Conservation (phyloP, 2,113 vertebrate species). For the Taurulus bubalis region DNA sequence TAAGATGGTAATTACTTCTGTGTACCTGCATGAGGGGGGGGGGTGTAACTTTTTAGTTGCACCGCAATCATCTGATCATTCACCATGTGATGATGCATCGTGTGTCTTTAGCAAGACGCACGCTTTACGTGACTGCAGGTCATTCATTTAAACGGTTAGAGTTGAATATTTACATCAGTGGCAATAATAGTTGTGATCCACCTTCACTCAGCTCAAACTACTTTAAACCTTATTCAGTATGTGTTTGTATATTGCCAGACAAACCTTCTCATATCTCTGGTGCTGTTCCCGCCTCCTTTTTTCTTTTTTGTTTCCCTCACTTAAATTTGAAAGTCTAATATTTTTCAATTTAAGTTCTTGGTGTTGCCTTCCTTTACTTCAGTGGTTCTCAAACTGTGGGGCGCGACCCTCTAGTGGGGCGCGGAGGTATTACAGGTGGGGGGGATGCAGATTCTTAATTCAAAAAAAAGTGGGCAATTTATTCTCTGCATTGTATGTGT, state of each 20-base stretch:
- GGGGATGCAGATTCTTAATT: too few relatives aligned
- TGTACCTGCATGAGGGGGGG: background rate
- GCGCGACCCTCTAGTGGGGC: too few relatives aligned
- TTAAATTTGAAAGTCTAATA: slow-evolving; percentile 36
- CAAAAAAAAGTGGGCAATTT: too few relatives aligned
- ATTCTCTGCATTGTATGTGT: too few relatives aligned
- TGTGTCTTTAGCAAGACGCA: too few relatives aligned
- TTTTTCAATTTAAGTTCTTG: slow-evolving; percentile 23
- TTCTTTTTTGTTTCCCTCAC: slow-evolving; percentile 1
- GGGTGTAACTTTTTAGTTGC: background rate
- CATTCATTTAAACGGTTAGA: background rate
- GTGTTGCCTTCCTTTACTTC: background rate
- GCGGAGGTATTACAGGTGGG: too few relatives aligned
- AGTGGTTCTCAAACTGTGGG: too few relatives aligned
- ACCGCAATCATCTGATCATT: background rate
- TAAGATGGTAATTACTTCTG: background rate
- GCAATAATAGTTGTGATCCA: background rate
- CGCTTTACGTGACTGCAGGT: too few relatives aligned
- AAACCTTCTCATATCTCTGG: background rate
- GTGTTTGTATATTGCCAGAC: background rate
- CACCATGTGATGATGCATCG: background rate
- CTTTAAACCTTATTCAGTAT: background rate
- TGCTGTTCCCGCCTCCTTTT: too few relatives aligned
- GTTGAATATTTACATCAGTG: background rate
- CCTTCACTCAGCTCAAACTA: background rate